Evolutionary conservation across 2,113 vertebrate genomes (phyloP).

Genomic region (Cryptotis parvus): DNA sequence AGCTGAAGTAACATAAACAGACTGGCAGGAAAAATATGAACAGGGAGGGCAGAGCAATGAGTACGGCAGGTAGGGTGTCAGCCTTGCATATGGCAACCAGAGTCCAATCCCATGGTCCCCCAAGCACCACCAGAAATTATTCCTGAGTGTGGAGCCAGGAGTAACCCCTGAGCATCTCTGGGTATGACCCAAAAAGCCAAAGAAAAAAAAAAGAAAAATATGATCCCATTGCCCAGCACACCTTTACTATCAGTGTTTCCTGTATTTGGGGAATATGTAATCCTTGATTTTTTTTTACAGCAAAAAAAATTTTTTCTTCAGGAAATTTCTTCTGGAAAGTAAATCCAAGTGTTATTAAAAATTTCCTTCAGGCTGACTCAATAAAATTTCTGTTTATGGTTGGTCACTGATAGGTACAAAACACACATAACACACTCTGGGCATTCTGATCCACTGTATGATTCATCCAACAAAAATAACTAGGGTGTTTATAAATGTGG

Average conservation of each 20-base stretch:
- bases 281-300: constrained; percentile 45
- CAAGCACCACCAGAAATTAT: no score
- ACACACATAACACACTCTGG: constrained; percentile 28
- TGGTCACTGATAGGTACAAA: not conserved
- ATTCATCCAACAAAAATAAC: not conserved
- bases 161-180: no score
- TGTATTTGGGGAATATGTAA: not conserved
- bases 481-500: constrained; percentile 3
- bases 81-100: no score
- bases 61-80: no score
- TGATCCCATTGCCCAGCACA: not conserved
- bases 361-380: constrained; percentile 42
- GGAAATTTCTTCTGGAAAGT: constrained; percentile 37
- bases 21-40: constrained; percentile 37
- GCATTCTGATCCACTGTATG: constrained; percentile 30
- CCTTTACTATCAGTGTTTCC: not conserved
- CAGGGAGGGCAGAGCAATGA: no score
- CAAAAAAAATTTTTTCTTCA: not conserved
- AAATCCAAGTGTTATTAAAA: constrained; percentile 41
- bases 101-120: no score
- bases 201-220: no score
- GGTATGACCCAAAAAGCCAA: no score
- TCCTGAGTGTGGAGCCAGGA: no score
- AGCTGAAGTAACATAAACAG: constrained; percentile 30
- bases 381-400: constrained; percentile 57